phyloP scores from a whole-genome alignment of 2,797 vertebrate genomes.

The Sternotherus odoratus region DNA sequence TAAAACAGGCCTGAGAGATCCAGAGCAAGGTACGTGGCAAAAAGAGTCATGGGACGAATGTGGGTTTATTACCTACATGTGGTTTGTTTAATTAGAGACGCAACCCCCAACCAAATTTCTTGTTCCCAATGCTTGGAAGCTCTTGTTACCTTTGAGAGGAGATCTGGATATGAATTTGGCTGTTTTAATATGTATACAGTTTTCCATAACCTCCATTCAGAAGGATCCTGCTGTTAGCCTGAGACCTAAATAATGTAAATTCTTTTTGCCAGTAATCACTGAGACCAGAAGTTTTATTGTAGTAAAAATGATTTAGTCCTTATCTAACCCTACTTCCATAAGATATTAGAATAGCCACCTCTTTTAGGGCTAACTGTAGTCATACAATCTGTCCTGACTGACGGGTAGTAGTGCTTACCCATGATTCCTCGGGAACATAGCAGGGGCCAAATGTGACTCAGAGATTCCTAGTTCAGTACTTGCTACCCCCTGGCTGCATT shows the following conservation, averaged over 20 bases:
- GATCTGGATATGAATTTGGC: constrained; percentile 55
- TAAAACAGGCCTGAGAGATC: constrained; percentile 53
- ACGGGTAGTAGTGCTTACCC: not conserved
- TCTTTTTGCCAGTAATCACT: constrained; percentile 23
- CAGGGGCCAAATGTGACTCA: not conserved
- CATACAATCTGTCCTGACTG: not conserved
- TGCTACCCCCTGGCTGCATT: not conserved
- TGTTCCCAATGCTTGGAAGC: constrained; percentile 64
- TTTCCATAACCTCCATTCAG: constrained; percentile 49
- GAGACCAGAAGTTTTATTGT: not conserved
- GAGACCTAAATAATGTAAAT: constrained; percentile 1
- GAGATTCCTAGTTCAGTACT: not conserved
- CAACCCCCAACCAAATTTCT: constrained; percentile 68
- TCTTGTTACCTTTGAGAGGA: constrained; percentile 50
- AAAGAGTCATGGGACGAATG: constrained; percentile 58
- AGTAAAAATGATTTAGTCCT: constrained; percentile 7
- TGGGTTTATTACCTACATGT: constrained; percentile 71
- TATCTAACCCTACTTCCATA: constrained; percentile 38
- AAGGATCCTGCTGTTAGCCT: constrained; percentile 57
- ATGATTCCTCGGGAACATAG: not conserved
- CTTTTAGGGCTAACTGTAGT: not conserved
- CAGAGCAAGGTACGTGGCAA: constrained; percentile 62
- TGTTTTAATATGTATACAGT: constrained; percentile 68
- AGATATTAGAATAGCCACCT: constrained; percentile 24
- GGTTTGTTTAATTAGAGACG: constrained; percentile 73